Base-by-base conservation (phyloP, 2,113 vertebrate species). In the Morone saxatilis region DNA sequence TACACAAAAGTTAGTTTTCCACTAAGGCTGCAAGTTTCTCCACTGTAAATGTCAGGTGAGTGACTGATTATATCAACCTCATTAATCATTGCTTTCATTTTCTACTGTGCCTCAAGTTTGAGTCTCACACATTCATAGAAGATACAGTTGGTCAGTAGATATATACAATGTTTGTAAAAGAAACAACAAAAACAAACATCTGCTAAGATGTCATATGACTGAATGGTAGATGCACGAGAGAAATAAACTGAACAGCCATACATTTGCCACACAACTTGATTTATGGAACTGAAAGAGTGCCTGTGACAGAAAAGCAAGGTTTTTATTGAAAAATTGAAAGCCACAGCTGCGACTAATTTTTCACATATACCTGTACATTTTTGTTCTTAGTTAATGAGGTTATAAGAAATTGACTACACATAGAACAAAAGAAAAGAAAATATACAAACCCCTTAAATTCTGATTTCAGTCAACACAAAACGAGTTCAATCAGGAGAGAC, bases 11-110 rank as follows among this genome's bases (percentile, higher is more conserved):
- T 82, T 71, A 45, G 48, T 78, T 56, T 60, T 80, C 43, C 56
- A 7, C 54, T 50, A 69, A 65, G 59, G 19, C n/a, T n/a, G 7
- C 25, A 41, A n/a, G 65, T 69, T 38, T 78, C 47, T 85, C 45
- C 50, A 25, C 25, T 25, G 45, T 59, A 59, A 70, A 70, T 78
- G 47, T 57, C 68, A 85, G 53, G 78, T 41, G 38, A 76, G 57
- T 81, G 73, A 75, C 76, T 83, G 66, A 76, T 84, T 48, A 50
- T 14, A 62, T 11, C 41, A 47, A 31, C 43, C 57, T 76, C 76
- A 88, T 89, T 84, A 48, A 83, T 92, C 87, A 81, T 10, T 78
- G n/a, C 43, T 56, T 54, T 87, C 80, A 53, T 53, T 71, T 31
- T 77, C 50, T 31, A 50, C 51, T 71, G 3, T 1, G 14, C 47